Percentiles rank a stretch among this genome's conserved stretches.
These are phyloP conservation scores for Leptopilina boulardi DNA, from an alignment of 1,140 invertebrate species.

Conservation along the genomic window DNA sequence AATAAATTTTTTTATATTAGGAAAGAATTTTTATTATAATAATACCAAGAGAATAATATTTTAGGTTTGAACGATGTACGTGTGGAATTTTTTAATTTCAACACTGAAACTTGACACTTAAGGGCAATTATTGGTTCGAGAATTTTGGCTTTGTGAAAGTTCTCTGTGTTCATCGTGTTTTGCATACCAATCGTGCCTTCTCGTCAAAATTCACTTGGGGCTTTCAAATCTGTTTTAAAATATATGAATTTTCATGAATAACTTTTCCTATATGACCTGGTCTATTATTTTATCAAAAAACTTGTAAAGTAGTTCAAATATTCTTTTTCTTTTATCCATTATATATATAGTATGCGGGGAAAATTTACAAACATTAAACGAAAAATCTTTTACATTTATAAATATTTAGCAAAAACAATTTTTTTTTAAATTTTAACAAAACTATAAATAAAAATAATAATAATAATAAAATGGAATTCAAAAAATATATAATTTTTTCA, in stretches of 20 bases:
- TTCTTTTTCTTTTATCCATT: no score
- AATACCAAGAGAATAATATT: background rate
- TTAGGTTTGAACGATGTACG: background rate
- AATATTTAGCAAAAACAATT: no score
- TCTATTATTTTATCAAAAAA: background rate
- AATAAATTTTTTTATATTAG: no score
- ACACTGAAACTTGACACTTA: background rate
- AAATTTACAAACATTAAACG: no score
- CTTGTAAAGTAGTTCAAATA: background rate
- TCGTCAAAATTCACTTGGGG: background rate
- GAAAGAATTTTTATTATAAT: no score
- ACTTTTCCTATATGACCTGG: background rate
- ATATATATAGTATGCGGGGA: no score
- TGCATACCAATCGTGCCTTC: slow-evolving; percentile 17
- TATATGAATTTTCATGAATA: slow-evolving; percentile 5
- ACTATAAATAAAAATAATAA: no score
- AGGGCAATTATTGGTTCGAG: slow-evolving; percentile 1
- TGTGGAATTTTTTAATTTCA: slow-evolving; percentile 12
- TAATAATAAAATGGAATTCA: no score
- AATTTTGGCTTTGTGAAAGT: background rate
- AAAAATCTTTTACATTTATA: no score
- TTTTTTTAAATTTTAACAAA: no score
- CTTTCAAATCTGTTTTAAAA: background rate
- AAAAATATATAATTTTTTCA: no score
- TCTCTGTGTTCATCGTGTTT: background rate